Evolutionary conservation across 2,888 invertebrate genomes (phyloP), one percentile per base, ranked within the genome.

Genomic region (Noctuana brunneofusca): DNA sequence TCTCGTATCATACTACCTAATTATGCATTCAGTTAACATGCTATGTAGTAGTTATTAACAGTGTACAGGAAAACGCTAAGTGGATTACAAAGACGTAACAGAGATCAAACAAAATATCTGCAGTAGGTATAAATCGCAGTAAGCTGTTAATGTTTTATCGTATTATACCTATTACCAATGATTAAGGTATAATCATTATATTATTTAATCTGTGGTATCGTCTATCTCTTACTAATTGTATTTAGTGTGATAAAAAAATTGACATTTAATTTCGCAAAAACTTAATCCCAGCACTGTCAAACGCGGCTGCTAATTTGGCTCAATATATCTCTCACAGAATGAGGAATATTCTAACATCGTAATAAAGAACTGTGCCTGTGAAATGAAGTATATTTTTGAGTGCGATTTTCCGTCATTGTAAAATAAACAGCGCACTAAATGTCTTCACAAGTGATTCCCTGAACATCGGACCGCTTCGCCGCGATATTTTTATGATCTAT

Each of bases 401-500:
- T 35, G 48, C 60, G 60, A 65, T 57, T 65, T 66, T 65, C 68
- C 63, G 60, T 63, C 58, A 16, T 58, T 58, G 66, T 62, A 64
- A 65, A 66, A 70, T 71, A 69, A 70, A 71, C 48, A 64, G 58
- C 58, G 30, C 53, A 54, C 53, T 53, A 64, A 69, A 73, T 70
- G 67, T 71, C 69, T 71, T 68, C 68, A 66, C 68, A 68, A 67
- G 53, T 58, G 58, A 52, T 63, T 63, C 43, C 57, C 63, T 52
- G 52, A 48, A 48, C 63, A 53, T 54, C 35, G 16, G 49, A 32
- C n/a, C 38, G 55, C 54, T 50, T 20, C 35, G 57, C 59, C 67
- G 63, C 63, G 58, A 64, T 66, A 66, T 68, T 68, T 68, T 68
- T 68, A 68, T 66, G 65, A 66, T 68, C 66, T 66, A 65, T 64